These are phyloP conservation scores for Drosophila triauraria DNA, from an alignment of 1,140 invertebrate genomes.

Conservation along the genomic window DNA sequence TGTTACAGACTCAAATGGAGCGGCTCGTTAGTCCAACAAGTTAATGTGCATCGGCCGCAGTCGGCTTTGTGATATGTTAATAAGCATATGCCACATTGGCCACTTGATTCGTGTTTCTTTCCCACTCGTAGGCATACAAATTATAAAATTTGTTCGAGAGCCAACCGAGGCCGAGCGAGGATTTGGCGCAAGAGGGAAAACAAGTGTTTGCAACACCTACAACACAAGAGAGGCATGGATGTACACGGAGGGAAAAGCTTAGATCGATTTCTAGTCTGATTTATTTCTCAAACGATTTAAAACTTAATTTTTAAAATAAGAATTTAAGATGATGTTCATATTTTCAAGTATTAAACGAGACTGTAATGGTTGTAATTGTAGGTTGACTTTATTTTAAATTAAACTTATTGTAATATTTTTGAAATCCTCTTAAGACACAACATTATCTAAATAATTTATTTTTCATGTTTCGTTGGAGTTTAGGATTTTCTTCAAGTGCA, in stretches of 20 bases:
- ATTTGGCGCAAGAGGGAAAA: slow-evolving; percentile 55
- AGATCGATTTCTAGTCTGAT: fast-evolving
- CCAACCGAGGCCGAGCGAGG: slow-evolving; percentile 20
- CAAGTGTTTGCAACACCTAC: slow-evolving; percentile 82
- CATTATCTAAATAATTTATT: not conserved
- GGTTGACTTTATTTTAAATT: not conserved
- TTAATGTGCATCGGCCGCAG: slow-evolving; percentile 66
- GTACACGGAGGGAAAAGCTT: not conserved
- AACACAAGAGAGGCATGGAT: slow-evolving; percentile 33
- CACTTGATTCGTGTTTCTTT: slow-evolving; percentile 60
- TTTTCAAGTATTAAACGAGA: not conserved
- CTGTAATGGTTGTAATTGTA: no score
- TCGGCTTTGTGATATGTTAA: slow-evolving; percentile 77
- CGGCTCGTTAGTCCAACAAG: slow-evolving; percentile 81
- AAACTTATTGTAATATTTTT: not conserved
- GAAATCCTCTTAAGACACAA: not conserved
- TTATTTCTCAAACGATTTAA: not conserved
- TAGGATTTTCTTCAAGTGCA: slow-evolving; percentile 4
- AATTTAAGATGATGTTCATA: no score
- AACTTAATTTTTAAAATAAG: not conserved
- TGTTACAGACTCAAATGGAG: slow-evolving; percentile 81
- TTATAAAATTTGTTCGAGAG: slow-evolving; percentile 60
- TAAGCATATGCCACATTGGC: slow-evolving; percentile 70
- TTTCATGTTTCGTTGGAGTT: fast-evolving
- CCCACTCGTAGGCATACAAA: slow-evolving; percentile 55